Percentiles rank a stretch among this genome's conserved stretches.
phyloP scores from a whole-genome alignment of 2,888 invertebrate genomes.

The Sarcophaga rosellei region DNA sequence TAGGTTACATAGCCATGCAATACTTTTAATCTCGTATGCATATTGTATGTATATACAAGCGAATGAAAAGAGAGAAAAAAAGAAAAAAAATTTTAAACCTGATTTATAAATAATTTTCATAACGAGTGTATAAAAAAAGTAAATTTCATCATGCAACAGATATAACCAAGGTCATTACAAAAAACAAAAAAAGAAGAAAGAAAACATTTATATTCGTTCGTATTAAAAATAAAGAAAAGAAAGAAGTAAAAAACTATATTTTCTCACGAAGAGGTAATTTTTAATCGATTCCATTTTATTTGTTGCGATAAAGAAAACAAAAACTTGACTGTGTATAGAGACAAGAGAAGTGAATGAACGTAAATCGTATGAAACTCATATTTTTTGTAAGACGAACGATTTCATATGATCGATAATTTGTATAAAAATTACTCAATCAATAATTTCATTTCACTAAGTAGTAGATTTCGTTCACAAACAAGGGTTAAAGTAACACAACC shows the following conservation, averaged over 20 bases:
- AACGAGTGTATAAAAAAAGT: constrained; percentile 49
- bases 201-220: background rate
- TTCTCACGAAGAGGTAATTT: constrained; percentile 55
- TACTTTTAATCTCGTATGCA: background rate
- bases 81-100: constrained; percentile 44
- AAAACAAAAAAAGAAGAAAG: constrained; percentile 13
- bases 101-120: constrained; percentile 55
- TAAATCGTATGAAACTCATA: background rate
- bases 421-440: too few species aligned
- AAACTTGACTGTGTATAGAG: background rate
- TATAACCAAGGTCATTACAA: constrained; percentile 65
- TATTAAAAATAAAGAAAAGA: constrained; percentile 31
- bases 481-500: too few species aligned
- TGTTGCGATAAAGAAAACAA: constrained; percentile 10
- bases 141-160: constrained; percentile 65
- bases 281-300: constrained; percentile 6
- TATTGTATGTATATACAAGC: background rate
- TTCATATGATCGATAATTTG: too few species aligned
- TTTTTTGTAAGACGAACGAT: too few species aligned
- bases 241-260: constrained; percentile 48
- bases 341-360: background rate
- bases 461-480: too few species aligned
- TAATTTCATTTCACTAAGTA: too few species aligned
- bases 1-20: too few species aligned
- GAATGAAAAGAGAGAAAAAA: constrained; percentile 5